phyloP scores from a whole-genome alignment of 2,797 vertebrate species.

The Bradypodion ventrale region DNA sequence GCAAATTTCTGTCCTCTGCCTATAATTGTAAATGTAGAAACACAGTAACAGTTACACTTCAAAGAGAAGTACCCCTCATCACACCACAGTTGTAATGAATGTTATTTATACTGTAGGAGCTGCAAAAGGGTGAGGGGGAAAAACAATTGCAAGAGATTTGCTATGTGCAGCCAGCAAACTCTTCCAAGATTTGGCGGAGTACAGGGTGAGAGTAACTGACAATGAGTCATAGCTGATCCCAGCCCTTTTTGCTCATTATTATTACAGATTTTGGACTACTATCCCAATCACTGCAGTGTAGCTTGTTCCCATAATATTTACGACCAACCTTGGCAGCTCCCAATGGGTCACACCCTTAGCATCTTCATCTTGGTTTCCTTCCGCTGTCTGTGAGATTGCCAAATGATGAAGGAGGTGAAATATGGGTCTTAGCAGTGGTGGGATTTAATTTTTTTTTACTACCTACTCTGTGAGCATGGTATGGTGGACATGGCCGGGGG shows the following conservation, averaged over 20 bases:
- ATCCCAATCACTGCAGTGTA: not conserved
- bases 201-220: not conserved
- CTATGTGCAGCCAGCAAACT: not conserved
- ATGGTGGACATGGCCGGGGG: too few relatives aligned
- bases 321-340: constrained; percentile 17
- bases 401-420: not conserved
- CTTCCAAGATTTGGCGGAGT: not conserved
- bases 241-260: constrained; percentile 17
- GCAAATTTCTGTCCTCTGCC: too few relatives aligned
- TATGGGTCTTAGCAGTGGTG: too few relatives aligned
- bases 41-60: not conserved
- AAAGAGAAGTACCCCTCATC: not conserved
- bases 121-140: not conserved
- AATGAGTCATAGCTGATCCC: not conserved
- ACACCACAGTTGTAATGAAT: not conserved
- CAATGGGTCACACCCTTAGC: fast-evolving
- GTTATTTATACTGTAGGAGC: not conserved
- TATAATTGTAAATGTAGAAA: not conserved
- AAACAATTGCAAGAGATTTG: not conserved
- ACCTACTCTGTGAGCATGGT: too few relatives aligned
- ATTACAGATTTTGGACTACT: constrained; percentile 5
- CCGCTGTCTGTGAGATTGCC: not conserved
- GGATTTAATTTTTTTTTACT: too few relatives aligned
- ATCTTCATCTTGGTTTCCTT: not conserved
- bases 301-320: constrained; percentile 46